Conservation (phyloP, 1,140 invertebrate species). For the Drosophila serrata region DNA sequence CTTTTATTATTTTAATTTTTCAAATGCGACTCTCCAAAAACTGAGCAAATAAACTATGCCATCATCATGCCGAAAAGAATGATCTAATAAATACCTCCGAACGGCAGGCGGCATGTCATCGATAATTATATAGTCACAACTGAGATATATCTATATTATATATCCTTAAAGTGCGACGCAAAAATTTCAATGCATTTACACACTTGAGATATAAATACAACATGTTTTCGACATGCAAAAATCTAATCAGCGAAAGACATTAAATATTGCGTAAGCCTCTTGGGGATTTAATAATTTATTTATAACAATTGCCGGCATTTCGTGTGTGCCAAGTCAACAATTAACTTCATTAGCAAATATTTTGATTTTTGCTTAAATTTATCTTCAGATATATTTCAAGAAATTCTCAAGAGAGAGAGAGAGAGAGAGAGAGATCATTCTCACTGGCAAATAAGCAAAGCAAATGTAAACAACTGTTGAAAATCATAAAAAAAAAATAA, state of each 20-base stretch:
- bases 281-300: conserved; percentile 60
- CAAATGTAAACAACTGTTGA: conserved; percentile 39
- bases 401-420: conserved; percentile 1
- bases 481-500: conserved; percentile 37
- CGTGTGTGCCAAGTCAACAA: conserved; percentile 49
- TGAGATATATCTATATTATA: conserved; percentile 51
- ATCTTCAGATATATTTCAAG: conserved; percentile 2
- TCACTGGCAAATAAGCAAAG: conserved; percentile 12
- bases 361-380: conserved; percentile 23
- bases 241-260: conserved; percentile 61
- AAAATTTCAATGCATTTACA: conserved; percentile 66
- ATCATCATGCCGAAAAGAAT: conserved; percentile 66
- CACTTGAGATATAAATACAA: conserved; percentile 68
- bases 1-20: conserved; percentile 30
- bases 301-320: conserved; percentile 30
- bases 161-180: conserved; percentile 70
- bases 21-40: conserved; percentile 12
- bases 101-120: conserved; percentile 59
- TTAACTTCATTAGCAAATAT: conserved; percentile 55
- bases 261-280: conserved; percentile 63
- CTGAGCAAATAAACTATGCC: conserved; percentile 60
- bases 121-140: conserved; percentile 67
- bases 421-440: neutral
- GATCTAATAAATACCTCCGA: conserved; percentile 62
- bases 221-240: conserved; percentile 64